phyloP scores from a whole-genome alignment of 2,888 invertebrate genomes.

The Pachymerium ferrugineum region DNA sequence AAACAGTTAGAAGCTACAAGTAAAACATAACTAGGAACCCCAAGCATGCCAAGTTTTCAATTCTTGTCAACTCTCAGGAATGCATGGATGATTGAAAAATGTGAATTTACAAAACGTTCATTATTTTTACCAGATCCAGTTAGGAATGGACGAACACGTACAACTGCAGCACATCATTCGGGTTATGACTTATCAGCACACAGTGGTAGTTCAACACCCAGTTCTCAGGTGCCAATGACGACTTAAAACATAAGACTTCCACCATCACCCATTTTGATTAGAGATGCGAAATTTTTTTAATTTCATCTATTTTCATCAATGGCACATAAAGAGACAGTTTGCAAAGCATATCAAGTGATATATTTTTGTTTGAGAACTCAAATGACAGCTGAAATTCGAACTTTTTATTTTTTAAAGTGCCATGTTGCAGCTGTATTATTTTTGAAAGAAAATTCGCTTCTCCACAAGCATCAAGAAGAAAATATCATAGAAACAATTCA shows the following conservation, averaged over 20 bases:
- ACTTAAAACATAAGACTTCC: conserved; percentile 23
- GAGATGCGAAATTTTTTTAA: not conserved
- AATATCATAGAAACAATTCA: not conserved
- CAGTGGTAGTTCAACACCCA: conserved; percentile 49
- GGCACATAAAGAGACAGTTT: not conserved
- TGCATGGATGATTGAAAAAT: not conserved
- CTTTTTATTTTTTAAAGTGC: too few species aligned
- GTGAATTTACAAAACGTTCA: not conserved
- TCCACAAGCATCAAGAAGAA: too few species aligned
- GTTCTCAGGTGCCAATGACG: conserved; percentile 44
- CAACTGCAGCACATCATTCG: conserved; percentile 38
- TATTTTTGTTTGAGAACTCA: not conserved
- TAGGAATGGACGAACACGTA: conserved; percentile 31
- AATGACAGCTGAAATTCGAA: too few species aligned
- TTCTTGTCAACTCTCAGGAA: too few species aligned
- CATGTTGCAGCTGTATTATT: too few species aligned
- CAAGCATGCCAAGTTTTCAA: too few species aligned
- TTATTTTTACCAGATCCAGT: conserved; percentile 34
- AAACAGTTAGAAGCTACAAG: too few species aligned
- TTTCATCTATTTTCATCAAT: too few species aligned
- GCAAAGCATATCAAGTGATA: conserved; percentile 8
- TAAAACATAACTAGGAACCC: too few species aligned
- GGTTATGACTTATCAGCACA: conserved; percentile 42
- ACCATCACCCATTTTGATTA: not conserved
- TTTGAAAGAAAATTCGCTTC: too few species aligned